Conservation (phyloP, 2,797 vertebrate genomes). For the Streptopelia turtur region DNA sequence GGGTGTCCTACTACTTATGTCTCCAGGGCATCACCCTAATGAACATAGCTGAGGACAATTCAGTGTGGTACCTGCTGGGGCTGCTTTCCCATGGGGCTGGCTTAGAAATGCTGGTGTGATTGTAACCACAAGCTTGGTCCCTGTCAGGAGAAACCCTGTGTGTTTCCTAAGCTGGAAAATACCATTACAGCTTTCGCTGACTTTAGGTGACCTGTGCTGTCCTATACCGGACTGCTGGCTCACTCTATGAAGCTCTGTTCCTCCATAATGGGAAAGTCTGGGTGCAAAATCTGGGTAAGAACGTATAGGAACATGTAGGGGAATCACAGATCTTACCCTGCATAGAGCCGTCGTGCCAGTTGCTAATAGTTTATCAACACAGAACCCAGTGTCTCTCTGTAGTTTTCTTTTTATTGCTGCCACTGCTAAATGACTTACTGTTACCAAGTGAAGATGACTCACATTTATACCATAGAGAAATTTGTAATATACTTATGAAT, state of each 20-base stretch:
- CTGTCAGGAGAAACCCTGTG: background rate
- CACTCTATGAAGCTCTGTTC: background rate
- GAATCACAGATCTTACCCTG: background rate
- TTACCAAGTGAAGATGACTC: slow-evolving; percentile 55
- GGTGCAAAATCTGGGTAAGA: background rate
- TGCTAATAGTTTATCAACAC: background rate
- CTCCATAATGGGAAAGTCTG: background rate
- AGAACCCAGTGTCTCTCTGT: background rate
- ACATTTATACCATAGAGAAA: background rate
- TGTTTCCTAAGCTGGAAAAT: background rate
- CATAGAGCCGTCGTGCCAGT: background rate
- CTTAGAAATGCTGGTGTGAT: background rate
- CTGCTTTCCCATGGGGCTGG: background rate
- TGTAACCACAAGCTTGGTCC: background rate
- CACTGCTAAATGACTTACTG: slow-evolving; percentile 1
- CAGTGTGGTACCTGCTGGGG: no score
- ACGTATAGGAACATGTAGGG: background rate
- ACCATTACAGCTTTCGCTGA: background rate
- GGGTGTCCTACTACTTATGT: background rate
- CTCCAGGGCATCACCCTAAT: background rate
- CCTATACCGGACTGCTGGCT: background rate
- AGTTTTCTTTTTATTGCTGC: slow-evolving; percentile 40
- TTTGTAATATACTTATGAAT: slow-evolving; percentile 47
- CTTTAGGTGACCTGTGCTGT: background rate
- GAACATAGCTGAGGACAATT: background rate